Evolutionary conservation across 1,140 invertebrate species (phyloP).

Genomic region (Tenebrio molitor): DNA sequence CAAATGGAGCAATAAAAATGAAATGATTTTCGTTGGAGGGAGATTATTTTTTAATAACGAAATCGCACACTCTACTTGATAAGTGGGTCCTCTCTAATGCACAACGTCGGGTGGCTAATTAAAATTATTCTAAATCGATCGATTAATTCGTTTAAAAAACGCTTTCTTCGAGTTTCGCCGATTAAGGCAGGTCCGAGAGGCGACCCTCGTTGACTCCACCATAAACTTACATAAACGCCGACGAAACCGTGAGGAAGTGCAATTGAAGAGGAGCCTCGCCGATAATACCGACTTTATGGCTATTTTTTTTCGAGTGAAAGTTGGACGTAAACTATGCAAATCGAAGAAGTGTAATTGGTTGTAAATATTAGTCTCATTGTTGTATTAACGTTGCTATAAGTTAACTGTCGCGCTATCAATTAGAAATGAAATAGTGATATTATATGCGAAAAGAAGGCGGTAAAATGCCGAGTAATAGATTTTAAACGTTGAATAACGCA

Average conservation of each 20-base stretch:
- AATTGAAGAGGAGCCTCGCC: too few species aligned
- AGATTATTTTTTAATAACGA: slow-evolving; percentile 2
- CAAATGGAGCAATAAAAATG: slow-evolving; percentile 16
- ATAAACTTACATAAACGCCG: too few species aligned
- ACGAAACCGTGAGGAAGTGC: too few species aligned
- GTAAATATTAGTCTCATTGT: neutral
- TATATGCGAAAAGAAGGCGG: neutral
- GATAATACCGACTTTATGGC: too few species aligned
- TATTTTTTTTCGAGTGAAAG: slow-evolving; percentile 25
- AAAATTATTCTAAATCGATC: slow-evolving; percentile 14
- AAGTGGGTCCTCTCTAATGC: slow-evolving; percentile 38
- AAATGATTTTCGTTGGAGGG: slow-evolving; percentile 28
- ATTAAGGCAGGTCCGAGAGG: neutral
- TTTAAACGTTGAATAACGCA: slow-evolving; percentile 29
- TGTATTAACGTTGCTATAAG: neutral
- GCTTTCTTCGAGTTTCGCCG: slow-evolving; percentile 28
- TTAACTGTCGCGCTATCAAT: neutral
- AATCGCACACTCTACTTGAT: slow-evolving; percentile 29
- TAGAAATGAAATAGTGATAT: too few species aligned
- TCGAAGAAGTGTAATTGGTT: neutral
- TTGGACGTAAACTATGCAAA: too few species aligned
- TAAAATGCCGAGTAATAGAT: slow-evolving; percentile 21
- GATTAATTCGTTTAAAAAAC: slow-evolving; percentile 16
- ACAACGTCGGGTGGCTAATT: slow-evolving; percentile 23
- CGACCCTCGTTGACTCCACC: neutral